Percentiles rank a stretch among this genome's conserved stretches.
These are phyloP conservation scores for Tonatia bakeri DNA, from an alignment of 2,113 vertebrate genomes.

Conservation along the genomic window DNA sequence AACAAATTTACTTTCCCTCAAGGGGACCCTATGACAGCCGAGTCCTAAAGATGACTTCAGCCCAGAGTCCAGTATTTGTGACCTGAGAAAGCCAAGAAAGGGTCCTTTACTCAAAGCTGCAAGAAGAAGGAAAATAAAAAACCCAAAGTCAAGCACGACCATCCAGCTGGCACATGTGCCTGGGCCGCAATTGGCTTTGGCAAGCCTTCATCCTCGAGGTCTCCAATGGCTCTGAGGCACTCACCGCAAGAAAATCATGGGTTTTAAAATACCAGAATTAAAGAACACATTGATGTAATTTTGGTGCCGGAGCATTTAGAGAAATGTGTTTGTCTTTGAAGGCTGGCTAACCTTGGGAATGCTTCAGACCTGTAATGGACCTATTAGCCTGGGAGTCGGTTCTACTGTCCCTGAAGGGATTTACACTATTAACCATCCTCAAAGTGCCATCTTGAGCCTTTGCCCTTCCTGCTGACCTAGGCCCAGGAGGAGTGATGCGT, in stretches of 20 bases:
- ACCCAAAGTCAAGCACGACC: slow-evolving; percentile 24
- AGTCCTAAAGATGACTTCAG: slow-evolving; percentile 8
- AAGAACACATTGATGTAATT: slow-evolving; percentile 80
- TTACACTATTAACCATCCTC: neutral
- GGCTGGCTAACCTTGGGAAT: slow-evolving; percentile 58
- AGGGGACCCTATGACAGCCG: neutral
- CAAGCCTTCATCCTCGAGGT: slow-evolving; percentile 57
- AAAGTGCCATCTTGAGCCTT: neutral
- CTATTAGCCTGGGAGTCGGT: slow-evolving; percentile 4
- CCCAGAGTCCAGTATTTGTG: neutral
- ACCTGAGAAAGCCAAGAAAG: slow-evolving; percentile 5
- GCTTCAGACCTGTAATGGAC: slow-evolving; percentile 29
- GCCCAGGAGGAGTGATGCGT: neutral
- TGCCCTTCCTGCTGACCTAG: neutral
- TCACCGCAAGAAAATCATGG: slow-evolving; percentile 79
- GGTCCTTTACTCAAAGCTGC: slow-evolving; percentile 39
- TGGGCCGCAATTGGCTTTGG: slow-evolving; percentile 76
- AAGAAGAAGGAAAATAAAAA: slow-evolving; percentile 64
- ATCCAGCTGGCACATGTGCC: slow-evolving; percentile 71
- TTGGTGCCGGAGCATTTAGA: slow-evolving; percentile 70
- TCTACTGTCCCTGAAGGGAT: neutral
- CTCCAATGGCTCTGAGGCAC: slow-evolving; percentile 72
- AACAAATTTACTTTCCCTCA: neutral
- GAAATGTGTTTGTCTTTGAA: slow-evolving; percentile 64
- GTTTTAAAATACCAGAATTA: slow-evolving; percentile 78